phyloP scores from a whole-genome alignment of 2,113 vertebrate genomes.

The Oreotrochilus melanogaster region DNA sequence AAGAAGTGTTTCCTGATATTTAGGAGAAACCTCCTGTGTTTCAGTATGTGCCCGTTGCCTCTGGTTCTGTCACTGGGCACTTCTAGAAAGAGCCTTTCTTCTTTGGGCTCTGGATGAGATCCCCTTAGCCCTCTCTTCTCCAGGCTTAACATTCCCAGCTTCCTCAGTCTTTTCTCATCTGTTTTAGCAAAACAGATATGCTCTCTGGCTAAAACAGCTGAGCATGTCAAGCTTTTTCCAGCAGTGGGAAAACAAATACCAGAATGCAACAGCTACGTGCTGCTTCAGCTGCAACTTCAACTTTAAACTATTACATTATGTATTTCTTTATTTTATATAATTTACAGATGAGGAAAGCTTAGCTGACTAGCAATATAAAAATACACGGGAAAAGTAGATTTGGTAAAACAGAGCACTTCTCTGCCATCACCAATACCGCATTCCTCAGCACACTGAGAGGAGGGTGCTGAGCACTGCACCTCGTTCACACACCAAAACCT shows the following conservation, averaged over 20 bases:
- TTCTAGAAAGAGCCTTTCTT: background rate
- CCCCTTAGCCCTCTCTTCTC: background rate
- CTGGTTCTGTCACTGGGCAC: background rate
- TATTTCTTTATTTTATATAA: background rate
- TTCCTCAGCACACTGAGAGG: background rate
- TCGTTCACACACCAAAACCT: rapidly evolving
- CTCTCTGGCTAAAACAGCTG: background rate
- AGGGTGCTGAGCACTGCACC: rapidly evolving
- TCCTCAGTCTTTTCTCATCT: background rate
- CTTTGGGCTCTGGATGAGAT: background rate
- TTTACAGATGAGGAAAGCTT: background rate
- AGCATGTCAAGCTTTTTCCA: background rate
- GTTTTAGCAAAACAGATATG: background rate
- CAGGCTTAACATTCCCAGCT: background rate
- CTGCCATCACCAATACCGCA: background rate
- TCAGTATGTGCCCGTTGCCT: background rate
- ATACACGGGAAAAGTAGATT: background rate
- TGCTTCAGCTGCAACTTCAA: too few species aligned
- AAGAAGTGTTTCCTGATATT: background rate
- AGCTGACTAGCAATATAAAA: background rate
- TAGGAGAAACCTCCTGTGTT: rapidly evolving
- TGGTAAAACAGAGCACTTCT: background rate
- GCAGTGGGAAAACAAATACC: background rate
- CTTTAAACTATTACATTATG: background rate
- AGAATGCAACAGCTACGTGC: background rate